phyloP scores from a whole-genome alignment of 2,888 invertebrate species.

The Thera obeliscata region DNA sequence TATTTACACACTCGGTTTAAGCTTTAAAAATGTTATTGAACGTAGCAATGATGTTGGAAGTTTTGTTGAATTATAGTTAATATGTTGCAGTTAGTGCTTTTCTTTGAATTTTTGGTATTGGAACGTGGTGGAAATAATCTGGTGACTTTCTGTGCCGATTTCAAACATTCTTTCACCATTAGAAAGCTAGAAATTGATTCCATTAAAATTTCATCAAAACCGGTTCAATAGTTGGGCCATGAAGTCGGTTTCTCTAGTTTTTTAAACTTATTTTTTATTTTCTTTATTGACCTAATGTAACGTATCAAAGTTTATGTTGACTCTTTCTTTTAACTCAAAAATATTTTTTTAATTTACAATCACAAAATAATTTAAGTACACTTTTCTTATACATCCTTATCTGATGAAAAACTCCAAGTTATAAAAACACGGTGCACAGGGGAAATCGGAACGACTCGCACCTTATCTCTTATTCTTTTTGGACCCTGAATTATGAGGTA shows the following conservation, averaged over 20 bases:
- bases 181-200: too few species aligned
- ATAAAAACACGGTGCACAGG: slow-evolving; percentile 67
- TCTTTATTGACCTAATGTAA: too few species aligned
- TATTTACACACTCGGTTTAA: slow-evolving; percentile 55
- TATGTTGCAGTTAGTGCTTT: neutral
- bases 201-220: too few species aligned
- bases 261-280: too few species aligned
- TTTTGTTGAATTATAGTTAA: neutral
- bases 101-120: neutral
- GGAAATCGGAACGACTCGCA: slow-evolving; percentile 66
- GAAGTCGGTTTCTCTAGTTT: too few species aligned
- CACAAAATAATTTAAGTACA: slow-evolving; percentile 36
- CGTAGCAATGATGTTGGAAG: slow-evolving; percentile 2
- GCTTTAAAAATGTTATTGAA: slow-evolving; percentile 53
- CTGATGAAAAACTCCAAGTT: slow-evolving; percentile 62
- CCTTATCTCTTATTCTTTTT: slow-evolving; percentile 64
- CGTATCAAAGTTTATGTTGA: neutral
- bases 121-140: too few species aligned
- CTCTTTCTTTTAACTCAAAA: neutral
- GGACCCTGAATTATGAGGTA: slow-evolving; percentile 42
- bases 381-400: slow-evolving; percentile 46
- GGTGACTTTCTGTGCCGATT: too few species aligned
- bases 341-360: slow-evolving; percentile 24
- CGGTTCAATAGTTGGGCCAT: too few species aligned
- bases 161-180: too few species aligned